A percentile compares a stretch with the other conserved stretches of the same genome.
These are phyloP conservation scores for Musca vetustissima DNA, from an alignment of 1,140 invertebrate genomes.

Conservation along the genomic window DNA sequence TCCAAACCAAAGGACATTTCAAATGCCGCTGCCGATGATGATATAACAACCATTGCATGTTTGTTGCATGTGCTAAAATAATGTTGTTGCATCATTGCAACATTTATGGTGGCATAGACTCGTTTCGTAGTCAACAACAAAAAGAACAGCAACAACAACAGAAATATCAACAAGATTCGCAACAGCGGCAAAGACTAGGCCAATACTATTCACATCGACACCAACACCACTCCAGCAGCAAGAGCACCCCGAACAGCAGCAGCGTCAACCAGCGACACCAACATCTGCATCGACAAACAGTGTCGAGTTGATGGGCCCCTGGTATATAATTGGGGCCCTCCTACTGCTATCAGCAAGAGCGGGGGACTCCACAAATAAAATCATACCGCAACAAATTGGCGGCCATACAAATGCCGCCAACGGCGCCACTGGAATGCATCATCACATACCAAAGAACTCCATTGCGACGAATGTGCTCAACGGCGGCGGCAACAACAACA, in stretches of 20 bases:
- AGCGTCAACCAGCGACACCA: not conserved
- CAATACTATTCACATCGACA: not conserved
- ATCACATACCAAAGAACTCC: slow-evolving; percentile 3
- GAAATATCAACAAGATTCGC: not conserved
- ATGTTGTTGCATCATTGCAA: slow-evolving; percentile 24
- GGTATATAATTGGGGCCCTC: slow-evolving; percentile 54
- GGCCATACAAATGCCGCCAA: slow-evolving; percentile 15
- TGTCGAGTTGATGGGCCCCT: slow-evolving; percentile 55
- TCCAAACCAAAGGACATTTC: too few species aligned
- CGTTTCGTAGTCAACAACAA: not conserved
- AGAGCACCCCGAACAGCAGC: not conserved
- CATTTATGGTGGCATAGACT: slow-evolving; percentile 17
- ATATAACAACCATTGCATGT: not conserved
- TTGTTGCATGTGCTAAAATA: slow-evolving; percentile 37
- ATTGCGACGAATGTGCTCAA: not conserved
- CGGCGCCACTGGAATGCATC: slow-evolving; percentile 1
- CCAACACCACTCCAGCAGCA: not conserved
- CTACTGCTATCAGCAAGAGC: slow-evolving; percentile 51
- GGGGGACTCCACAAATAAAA: slow-evolving; percentile 54
- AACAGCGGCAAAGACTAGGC: not conserved
- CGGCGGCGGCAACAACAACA: not conserved
- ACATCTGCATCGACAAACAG: slow-evolving; percentile 30
- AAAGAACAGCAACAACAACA: not conserved
- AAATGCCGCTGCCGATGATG: too few species aligned
- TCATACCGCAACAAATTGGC: slow-evolving; percentile 45